A percentile compares a stretch with the other conserved stretches of the same genome.
Evolutionary conservation across 30 jellyfish, hydroid and myxozoan genomes (phyloP).

Genomic region (Pseudorhiza aurosa): DNA sequence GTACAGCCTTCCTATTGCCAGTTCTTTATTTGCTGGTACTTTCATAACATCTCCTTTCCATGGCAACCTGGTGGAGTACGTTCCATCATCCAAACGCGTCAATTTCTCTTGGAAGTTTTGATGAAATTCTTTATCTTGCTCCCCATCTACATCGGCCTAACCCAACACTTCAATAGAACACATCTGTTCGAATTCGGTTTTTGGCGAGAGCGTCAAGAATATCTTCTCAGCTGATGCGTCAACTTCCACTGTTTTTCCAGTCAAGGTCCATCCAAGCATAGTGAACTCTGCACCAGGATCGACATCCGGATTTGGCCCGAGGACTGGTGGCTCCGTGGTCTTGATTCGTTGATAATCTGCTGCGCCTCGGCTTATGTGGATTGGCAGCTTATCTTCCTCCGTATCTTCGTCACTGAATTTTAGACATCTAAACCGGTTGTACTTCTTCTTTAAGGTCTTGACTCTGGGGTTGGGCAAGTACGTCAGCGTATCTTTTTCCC

Average conservation of each 20-base stretch:
- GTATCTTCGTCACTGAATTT: slow-evolving; percentile 45
- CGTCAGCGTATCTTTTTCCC: slow-evolving; percentile 36
- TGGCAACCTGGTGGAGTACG: slow-evolving; percentile 47
- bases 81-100: slow-evolving; percentile 65
- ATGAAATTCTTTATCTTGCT: slow-evolving; percentile 43
- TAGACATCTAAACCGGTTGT: slow-evolving; percentile 24
- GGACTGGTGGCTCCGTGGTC: slow-evolving; percentile 60
- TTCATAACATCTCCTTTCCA: slow-evolving; percentile 48
- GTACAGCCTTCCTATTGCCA: slow-evolving; percentile 62
- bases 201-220: slow-evolving; percentile 14
- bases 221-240: slow-evolving; percentile 28
- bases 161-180: slow-evolving; percentile 39
- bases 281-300: slow-evolving; percentile 78
- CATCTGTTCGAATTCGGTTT: slow-evolving; percentile 50
- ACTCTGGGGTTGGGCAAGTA: slow-evolving; percentile 39
- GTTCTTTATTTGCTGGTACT: slow-evolving; percentile 51
- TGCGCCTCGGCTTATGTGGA: slow-evolving; percentile 53
- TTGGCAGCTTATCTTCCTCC: slow-evolving; percentile 65
- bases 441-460: slow-evolving; percentile 32
- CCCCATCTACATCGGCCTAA: slow-evolving; percentile 38
- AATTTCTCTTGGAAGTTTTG: slow-evolving; percentile 41
- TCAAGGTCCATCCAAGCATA: slow-evolving; percentile 71
- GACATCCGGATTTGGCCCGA: slow-evolving; percentile 67
- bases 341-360: slow-evolving; percentile 62
- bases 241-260: slow-evolving; percentile 48